Evolutionary conservation across 2,113 vertebrate species (phyloP).

Genomic region (Ornithorhynchus anatinus): DNA sequence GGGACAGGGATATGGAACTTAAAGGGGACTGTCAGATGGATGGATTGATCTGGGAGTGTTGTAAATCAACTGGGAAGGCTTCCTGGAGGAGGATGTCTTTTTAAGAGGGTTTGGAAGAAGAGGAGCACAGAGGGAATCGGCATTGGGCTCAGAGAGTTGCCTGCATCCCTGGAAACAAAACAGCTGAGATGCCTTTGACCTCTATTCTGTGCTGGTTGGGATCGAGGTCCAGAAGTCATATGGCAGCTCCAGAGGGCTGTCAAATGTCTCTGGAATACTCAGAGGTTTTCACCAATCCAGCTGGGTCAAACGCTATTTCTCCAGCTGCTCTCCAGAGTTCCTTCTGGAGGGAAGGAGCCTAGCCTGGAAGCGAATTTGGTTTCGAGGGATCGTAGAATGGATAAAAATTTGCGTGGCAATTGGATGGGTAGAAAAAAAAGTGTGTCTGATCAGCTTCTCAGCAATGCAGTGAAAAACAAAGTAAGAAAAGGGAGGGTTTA

Average conservation of each 20-base stretch:
- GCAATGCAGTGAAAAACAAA: no score
- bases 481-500: no score
- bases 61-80: constrained; percentile 72
- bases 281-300: constrained; percentile 38
- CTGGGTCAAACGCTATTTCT: constrained; percentile 46
- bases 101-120: no score
- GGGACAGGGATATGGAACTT: no score
- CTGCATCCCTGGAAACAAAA: constrained; percentile 49
- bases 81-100: no score
- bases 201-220: constrained; percentile 63
- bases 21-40: no score
- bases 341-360: neutral
- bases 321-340: constrained; percentile 17
- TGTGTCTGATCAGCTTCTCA: no score
- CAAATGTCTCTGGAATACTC: constrained; percentile 16
- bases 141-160: constrained; percentile 59
- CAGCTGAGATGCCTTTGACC: constrained; percentile 63
- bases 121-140: constrained; percentile 72
- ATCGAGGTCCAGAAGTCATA: constrained; percentile 65
- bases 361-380: no score
- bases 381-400: no score
- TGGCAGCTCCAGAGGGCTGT: constrained; percentile 50
- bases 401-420: no score
- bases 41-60: no score
- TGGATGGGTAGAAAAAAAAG: no score